Conservation (phyloP, 1,140 invertebrate species). For the Brachystomella parvula region DNA sequence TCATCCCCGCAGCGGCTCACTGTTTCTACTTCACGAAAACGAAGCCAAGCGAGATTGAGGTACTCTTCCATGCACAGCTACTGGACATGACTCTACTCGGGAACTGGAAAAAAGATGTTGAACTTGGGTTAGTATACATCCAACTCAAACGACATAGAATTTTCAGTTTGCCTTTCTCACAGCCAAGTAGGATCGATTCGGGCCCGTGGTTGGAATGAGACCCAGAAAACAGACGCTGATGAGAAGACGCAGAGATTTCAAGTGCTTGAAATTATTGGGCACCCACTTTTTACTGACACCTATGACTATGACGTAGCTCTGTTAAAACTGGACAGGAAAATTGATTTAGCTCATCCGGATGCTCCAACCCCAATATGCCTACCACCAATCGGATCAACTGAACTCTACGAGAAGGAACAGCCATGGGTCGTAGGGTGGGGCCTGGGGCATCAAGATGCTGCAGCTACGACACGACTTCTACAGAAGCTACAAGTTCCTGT, state of each 20-base stretch:
- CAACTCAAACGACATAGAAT: neutral
- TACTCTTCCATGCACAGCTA: conserved; percentile 14
- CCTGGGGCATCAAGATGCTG: conserved; percentile 11
- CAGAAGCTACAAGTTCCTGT: conserved; percentile 23
- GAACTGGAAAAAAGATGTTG: neutral
- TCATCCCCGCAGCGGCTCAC: conserved; percentile 12
- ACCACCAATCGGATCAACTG: neutral
- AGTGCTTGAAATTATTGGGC: conserved; percentile 24
- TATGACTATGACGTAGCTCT: conserved; percentile 24
- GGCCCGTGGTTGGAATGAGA: conserved; percentile 18
- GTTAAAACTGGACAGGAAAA: conserved; percentile 2
- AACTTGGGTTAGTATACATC: conserved; percentile 13
- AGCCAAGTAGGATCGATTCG: conserved; percentile 23
- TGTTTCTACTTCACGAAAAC: conserved; percentile 12
- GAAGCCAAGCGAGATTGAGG: conserved; percentile 11
- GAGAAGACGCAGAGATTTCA: conserved; percentile 19
- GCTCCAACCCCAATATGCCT: conserved; percentile 20
- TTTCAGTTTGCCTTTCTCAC: conserved; percentile 16
- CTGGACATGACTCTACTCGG: conserved; percentile 12
- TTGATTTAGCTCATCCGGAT: neutral
- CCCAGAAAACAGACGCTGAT: conserved; percentile 17
- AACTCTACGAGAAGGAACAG: neutral
- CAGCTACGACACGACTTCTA: conserved; percentile 13
- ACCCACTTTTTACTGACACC: conserved; percentile 23
- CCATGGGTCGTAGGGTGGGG: conserved; percentile 16